Conservation (phyloP, 35 echinoderm and acorn worm species). For the Eucidaris tribuloides region DNA sequence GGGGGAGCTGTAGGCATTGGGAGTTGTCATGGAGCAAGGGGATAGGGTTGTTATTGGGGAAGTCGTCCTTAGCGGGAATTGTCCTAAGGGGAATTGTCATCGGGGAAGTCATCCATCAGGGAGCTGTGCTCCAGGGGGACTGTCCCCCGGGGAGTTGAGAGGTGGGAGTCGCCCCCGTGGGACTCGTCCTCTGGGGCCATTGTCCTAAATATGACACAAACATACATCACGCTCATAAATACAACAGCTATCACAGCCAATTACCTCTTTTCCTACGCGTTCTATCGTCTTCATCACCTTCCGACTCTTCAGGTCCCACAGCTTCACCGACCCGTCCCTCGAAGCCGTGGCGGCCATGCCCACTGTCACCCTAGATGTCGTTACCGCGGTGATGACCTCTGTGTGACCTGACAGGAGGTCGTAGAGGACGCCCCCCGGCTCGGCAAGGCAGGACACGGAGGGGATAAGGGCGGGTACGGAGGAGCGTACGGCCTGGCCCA, state of each 20-base stretch:
- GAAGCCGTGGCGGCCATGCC: conserved; percentile 81
- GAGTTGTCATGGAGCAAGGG: too few relatives aligned
- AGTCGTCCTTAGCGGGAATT: too few relatives aligned
- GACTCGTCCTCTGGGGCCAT: too few relatives aligned
- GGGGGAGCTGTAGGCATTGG: too few relatives aligned
- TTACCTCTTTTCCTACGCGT: conserved; percentile 61
- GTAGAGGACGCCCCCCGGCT: conserved; percentile 84
- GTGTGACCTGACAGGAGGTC: conserved; percentile 93
- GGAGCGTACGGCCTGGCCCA: conserved; percentile 47
- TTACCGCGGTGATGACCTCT: conserved; percentile 81
- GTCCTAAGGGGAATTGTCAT: too few relatives aligned
- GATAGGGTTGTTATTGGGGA: too few relatives aligned
- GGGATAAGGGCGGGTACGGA: conserved; percentile 71
- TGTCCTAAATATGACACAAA: too few relatives aligned
- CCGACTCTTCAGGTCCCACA: conserved; percentile 88
- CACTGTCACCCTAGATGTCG: conserved; percentile 27
- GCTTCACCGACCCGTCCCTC: conserved; percentile 67
- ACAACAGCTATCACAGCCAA: background rate
- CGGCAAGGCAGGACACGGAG: conserved; percentile 74
- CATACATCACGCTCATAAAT: too few relatives aligned
- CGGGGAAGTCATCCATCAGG: too few relatives aligned
- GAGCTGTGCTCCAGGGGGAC: too few relatives aligned
- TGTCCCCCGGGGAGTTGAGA: too few relatives aligned
- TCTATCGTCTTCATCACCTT: conserved; percentile 82
- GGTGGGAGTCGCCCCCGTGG: too few relatives aligned